Evolutionary conservation across 2,888 invertebrate genomes (phyloP), one percentile per base, ranked within the genome.

Genomic region (Morpho achilles): DNA sequence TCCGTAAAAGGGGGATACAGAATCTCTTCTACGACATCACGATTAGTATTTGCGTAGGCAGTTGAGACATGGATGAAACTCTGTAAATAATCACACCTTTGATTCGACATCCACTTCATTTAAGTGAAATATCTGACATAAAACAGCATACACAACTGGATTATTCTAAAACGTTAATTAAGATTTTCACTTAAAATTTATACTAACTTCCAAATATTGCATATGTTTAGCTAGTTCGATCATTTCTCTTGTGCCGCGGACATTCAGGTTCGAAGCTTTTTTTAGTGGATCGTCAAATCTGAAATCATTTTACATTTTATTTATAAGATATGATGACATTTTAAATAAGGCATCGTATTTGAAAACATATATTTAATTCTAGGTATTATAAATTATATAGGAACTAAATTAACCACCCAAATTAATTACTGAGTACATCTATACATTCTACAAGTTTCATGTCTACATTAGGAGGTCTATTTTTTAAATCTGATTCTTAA

Each of bases 271-370:
- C 0, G 93, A 88, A 0, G 95, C 94, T 46, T 87, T 89, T 64
- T 92, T 92, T 3, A 98, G 76, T 0, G 93, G 89, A 74, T 97
- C 97, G 69, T 97, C 95, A 74, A 98, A 98, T 69, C 95, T 93
- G 54, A 9, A 54, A 64, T 32, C 32, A 5, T 1, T 32, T 32
- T 32, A 32, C 3, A 32, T 32, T 32, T 32, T 32, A 32, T 32
- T 32, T 32, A 32, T 32, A 32, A 32, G 32, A 32, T 5, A 32
- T 2, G 32, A 5, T 32, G 5, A 32, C 32, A 32, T 32, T 32
- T 32, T 32, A 32, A 0, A 32, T 32, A 5, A 32, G 32, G 32
- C 32, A 32, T 32, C 5, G 32, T 32, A 5, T 32, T 32, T 16
- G 16, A 16, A 16, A 16, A 16, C 16, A 16, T 16, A 16, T 16